Percentiles rank a stretch among this genome's conserved stretches.
Conservation (phyloP, 64 coral and sea anemone genomes). For the Dendronephthya gigantea region DNA sequence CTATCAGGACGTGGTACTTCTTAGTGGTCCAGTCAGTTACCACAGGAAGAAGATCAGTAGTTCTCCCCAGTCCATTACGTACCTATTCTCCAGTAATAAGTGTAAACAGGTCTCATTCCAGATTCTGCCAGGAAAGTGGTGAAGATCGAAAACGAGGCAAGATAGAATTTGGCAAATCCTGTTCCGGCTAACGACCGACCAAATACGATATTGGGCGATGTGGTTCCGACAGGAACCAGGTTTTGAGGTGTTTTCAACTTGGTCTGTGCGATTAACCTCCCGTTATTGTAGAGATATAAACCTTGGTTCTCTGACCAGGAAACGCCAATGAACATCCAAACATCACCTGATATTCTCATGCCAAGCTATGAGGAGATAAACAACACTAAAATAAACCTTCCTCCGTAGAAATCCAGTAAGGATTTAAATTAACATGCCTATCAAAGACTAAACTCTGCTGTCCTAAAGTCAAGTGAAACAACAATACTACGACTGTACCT, state of each 20-base stretch:
- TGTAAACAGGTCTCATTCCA: conserved; percentile 39
- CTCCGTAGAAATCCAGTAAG: no score
- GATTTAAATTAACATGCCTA: no score
- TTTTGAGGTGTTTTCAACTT: not conserved
- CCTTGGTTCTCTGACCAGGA: not conserved
- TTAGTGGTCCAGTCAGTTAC: not conserved
- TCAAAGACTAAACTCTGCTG: no score
- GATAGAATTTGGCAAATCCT: conserved; percentile 54
- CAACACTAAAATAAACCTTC: no score
- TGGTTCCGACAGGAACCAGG: not conserved
- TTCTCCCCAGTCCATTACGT: not conserved
- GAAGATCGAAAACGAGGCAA: conserved; percentile 67
- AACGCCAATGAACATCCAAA: not conserved
- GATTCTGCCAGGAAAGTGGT: conserved; percentile 29
- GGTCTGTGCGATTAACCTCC: not conserved
- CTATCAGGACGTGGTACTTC: not conserved
- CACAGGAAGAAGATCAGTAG: no score
- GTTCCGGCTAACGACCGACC: not conserved
- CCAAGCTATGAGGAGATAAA: not conserved
- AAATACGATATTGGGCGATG: not conserved
- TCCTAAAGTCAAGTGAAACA: no score
- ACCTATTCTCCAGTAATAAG: conserved; percentile 69
- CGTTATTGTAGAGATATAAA: conserved; percentile 1
- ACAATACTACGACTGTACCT: not conserved
- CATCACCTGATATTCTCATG: not conserved